phyloP scores from a whole-genome alignment of 2,113 vertebrate genomes.

The Tychaedon coryphoeus region DNA sequence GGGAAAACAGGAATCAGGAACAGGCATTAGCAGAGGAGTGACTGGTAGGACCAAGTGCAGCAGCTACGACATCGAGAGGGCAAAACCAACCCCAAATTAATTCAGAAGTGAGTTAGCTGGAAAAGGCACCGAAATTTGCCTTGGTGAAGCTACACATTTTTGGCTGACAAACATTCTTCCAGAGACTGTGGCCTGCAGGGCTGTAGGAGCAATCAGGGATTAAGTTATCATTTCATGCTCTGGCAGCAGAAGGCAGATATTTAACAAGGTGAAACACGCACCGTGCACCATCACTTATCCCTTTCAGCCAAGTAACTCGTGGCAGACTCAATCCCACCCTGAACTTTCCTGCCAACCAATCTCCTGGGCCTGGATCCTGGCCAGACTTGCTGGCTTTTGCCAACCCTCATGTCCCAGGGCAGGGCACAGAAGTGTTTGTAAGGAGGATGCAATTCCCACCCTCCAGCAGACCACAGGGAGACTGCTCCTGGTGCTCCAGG shows the following conservation, averaged over 20 bases:
- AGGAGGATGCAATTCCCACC: background rate
- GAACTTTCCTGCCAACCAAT: background rate
- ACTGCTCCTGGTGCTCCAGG: background rate
- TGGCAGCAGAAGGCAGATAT: background rate
- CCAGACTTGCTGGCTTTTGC: background rate
- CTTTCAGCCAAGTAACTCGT: background rate
- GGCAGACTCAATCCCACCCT: background rate
- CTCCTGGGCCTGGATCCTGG: background rate
- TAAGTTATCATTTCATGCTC: constrained; percentile 13
- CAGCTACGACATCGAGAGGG: accelerated
- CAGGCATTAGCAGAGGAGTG: background rate
- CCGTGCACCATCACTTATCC: background rate
- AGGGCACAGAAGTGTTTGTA: background rate
- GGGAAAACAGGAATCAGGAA: background rate
- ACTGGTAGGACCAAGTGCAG: background rate
- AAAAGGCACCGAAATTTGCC: background rate
- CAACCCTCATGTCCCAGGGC: background rate
- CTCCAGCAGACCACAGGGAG: accelerated
- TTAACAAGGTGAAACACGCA: constrained; percentile 12
- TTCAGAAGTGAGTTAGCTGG: background rate
- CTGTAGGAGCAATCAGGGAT: background rate
- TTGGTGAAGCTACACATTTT: background rate
- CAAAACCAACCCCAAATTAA: background rate
- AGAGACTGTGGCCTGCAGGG: background rate
- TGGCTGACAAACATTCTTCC: background rate